Percentiles rank a stretch among this genome's conserved stretches.
Conservation (phyloP, 2,888 invertebrate genomes). For the Hirtodrosophila histrioides region DNA sequence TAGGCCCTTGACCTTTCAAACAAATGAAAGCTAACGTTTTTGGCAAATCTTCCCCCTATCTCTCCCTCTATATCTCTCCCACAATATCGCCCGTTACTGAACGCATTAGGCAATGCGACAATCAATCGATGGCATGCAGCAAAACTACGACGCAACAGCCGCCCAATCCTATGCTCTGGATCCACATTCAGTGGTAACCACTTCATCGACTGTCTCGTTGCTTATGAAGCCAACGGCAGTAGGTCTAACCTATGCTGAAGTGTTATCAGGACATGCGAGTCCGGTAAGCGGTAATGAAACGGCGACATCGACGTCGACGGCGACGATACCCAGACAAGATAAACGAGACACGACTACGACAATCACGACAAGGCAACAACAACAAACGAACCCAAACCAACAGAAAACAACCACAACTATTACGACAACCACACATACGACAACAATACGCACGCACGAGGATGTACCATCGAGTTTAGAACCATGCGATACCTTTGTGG, state of each 20-base stretch:
- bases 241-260: conserved; percentile 88
- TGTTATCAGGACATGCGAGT: conserved; percentile 87
- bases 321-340: conserved; percentile 41
- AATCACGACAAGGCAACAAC: conserved; percentile 40
- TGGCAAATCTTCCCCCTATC: conserved; percentile 84
- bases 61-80: conserved; percentile 65
- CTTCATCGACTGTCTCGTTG: conserved; percentile 85
- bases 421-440: conserved; percentile 47
- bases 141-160: conserved; percentile 90
- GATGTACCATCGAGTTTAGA: conserved; percentile 25
- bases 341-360: conserved; percentile 39
- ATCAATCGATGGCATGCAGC: conserved; percentile 88
- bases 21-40: conserved; percentile 83
- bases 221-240: conserved; percentile 83
- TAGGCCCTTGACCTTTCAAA: conserved; percentile 60
- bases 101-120: conserved; percentile 84
- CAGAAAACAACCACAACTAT: conserved; percentile 45
- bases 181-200: conserved; percentile 87
- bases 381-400: conserved; percentile 44
- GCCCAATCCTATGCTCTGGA: conserved; percentile 90
- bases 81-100: conserved; percentile 42
- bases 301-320: conserved; percentile 37
- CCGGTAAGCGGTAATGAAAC: conserved; percentile 80
- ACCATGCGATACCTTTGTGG: conserved; percentile 45
- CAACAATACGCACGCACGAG: conserved; percentile 48